A percentile compares a stretch with the other conserved stretches of the same genome.
phyloP scores from a whole-genome alignment of 2,888 invertebrate species.

The Teleiodes luculella region DNA sequence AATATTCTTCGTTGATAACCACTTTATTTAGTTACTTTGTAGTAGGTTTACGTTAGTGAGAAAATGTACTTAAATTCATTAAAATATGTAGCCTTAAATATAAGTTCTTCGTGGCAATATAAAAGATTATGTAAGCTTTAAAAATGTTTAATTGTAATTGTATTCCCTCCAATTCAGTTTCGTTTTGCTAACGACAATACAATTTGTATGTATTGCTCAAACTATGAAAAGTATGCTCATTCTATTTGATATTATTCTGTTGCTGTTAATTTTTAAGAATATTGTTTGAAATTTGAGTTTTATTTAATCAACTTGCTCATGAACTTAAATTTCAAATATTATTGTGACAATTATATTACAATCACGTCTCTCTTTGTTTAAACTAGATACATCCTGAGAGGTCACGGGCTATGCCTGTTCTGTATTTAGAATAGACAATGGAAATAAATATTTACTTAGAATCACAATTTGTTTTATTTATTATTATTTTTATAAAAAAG shows the following conservation, averaged over 20 bases:
- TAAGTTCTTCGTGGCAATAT: conserved; percentile 56
- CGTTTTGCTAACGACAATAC: conserved; percentile 57
- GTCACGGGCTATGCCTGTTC: conserved; percentile 48
- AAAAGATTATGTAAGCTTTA: conserved; percentile 54
- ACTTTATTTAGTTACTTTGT: conserved; percentile 4
- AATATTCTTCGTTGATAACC: not conserved
- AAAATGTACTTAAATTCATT: conserved; percentile 30
- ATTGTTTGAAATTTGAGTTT: not conserved
- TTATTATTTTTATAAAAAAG: not conserved
- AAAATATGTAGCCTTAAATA: conserved; percentile 25
- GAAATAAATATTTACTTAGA: conserved; percentile 75
- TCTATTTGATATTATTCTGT: conserved; percentile 45
- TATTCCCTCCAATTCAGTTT: conserved; percentile 50
- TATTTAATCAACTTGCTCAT: not conserved
- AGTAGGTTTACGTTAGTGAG: conserved; percentile 36
- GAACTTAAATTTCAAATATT: not conserved
- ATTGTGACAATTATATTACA: not conserved
- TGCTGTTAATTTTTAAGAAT: conserved; percentile 22
- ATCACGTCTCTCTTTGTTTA: conserved; percentile 20
- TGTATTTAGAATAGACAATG: conserved; percentile 68
- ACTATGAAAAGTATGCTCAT: conserved; percentile 70
- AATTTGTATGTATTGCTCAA: conserved; percentile 66
- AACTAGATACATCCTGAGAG: conserved; percentile 55
- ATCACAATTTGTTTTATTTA: conserved; percentile 41
- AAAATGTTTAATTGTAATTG: conserved; percentile 37